Percentiles rank a stretch among this genome's conserved stretches.
These are phyloP conservation scores for Spinibarbus caldwelli DNA, from an alignment of 2,797 vertebrate species.

Conservation along the genomic window DNA sequence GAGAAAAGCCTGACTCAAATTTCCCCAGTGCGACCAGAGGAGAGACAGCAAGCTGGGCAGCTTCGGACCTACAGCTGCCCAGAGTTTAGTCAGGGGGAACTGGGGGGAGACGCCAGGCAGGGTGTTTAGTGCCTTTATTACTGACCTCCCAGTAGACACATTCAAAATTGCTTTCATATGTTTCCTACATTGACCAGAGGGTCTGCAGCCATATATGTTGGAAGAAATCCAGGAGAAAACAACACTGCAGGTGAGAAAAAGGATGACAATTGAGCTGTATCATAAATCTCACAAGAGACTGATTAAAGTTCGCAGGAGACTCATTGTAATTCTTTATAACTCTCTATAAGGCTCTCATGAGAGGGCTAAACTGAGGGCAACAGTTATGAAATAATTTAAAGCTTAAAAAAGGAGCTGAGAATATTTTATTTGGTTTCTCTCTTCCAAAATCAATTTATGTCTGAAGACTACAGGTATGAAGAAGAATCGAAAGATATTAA, in stretches of 20 bases:
- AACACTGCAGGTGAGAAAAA: neutral
- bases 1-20: slow-evolving; percentile 29
- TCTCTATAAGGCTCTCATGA: neutral
- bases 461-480: neutral
- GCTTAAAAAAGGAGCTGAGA: neutral
- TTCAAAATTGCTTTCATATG: slow-evolving; percentile 41
- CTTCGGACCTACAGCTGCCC: neutral
- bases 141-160: slow-evolving; percentile 18
- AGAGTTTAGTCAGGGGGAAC: slow-evolving; percentile 17
- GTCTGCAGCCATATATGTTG: neutral
- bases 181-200: slow-evolving; percentile 14
- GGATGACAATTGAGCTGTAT: neutral
- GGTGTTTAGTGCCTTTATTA: slow-evolving; percentile 18
- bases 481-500: no score
- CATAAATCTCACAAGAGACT: neutral
- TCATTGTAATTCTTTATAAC: neutral
- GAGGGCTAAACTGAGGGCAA: neutral
- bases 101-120: neutral
- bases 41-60: slow-evolving; percentile 30
- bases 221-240: neutral
- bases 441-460: neutral
- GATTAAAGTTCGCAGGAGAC: neutral
- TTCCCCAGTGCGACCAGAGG: slow-evolving; percentile 16
- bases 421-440: neutral
- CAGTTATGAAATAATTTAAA: neutral